These are phyloP conservation scores for Philhelius pedissequus DNA, from an alignment of 2,888 invertebrate species.

Conservation along the genomic window DNA sequence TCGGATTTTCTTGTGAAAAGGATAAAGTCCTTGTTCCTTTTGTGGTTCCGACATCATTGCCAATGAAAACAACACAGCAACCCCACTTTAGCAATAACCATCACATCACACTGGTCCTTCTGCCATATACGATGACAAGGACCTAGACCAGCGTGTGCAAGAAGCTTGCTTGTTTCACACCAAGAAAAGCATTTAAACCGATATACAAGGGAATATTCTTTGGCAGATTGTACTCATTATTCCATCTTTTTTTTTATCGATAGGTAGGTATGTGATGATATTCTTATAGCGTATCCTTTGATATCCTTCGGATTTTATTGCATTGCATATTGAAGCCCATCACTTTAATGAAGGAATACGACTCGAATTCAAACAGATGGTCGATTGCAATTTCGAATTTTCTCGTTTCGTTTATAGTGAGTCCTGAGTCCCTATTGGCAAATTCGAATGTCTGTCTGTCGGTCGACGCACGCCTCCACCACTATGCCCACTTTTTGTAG, in stretches of 20 bases:
- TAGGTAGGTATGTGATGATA: not conserved
- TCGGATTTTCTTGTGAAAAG: constrained; percentile 31
- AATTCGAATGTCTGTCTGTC: too few relatives aligned
- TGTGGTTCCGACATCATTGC: constrained; percentile 47
- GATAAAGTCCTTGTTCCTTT: constrained; percentile 35
- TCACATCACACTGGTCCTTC: not conserved
- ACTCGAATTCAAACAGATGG: constrained; percentile 57
- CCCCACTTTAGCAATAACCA: not conserved
- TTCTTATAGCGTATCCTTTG: constrained; percentile 12
- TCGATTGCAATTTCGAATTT: constrained; percentile 35
- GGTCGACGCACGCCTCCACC: not conserved
- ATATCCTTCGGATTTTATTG: constrained; percentile 11
- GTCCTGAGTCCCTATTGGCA: not conserved
- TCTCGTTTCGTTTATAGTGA: not conserved
- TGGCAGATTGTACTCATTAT: constrained; percentile 15
- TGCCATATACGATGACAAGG: constrained; percentile 4
- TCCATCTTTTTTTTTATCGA: not conserved
- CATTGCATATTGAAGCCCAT: constrained; percentile 29
- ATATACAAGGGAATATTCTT: constrained; percentile 6
- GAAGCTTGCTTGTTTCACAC: constrained; percentile 15
- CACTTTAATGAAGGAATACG: constrained; percentile 30
- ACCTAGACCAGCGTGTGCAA: not conserved
- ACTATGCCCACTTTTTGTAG: not conserved
- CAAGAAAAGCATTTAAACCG: constrained; percentile 35
- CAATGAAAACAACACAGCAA: constrained; percentile 37